Base-by-base conservation (phyloP, 2,113 vertebrate genomes). In the Oryzias javanicus region DNA sequence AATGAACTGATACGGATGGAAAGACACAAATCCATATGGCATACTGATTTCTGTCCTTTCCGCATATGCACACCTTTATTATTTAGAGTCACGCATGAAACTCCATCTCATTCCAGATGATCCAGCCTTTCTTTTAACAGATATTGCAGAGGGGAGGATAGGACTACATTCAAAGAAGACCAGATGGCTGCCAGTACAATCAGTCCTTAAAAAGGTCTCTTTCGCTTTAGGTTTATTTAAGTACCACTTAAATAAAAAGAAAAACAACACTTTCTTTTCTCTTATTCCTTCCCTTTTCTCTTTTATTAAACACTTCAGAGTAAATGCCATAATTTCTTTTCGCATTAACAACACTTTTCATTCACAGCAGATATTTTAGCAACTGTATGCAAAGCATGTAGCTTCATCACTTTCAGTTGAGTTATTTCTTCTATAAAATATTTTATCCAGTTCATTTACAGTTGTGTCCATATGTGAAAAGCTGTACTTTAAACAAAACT, bases 61-160 rank as follows among this genome's bases (percentile, higher is more conserved):
- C 40, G 47, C 65, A 46, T 42, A 52, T 4, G 68, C 49, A 66
- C 55, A 62, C 55, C 42, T 66, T 74, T 46, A 67, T 78, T 85
- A 86, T 88, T 80, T 81, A 83, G 74, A 74, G 79, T 79, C 74
- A 85, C 42, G 49, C 72, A 77, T 85, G 78, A 83, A 77, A 81
- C 70, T 66, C 56, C 74, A 74, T 58, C 65, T 73, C 48, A 72
- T 81, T 81, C 67, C 65, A 67, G 64, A 55, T 46, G 61, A 70
- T 65, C 49, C 64, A 53, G 58, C 64, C 44, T 68, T 74, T 63
- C 56, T 59, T 81, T 58, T 49, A 56, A 80, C 49, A 76, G 49
- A 75, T 67, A 72, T 64, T 58, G 55, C 42, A 69, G 49, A 75
- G 62, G 61, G 60, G 53, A 79, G 57, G 60, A 66, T 69, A 52